Conservation (phyloP, 2,797 vertebrate species). For the Sebastes vulpes region DNA sequence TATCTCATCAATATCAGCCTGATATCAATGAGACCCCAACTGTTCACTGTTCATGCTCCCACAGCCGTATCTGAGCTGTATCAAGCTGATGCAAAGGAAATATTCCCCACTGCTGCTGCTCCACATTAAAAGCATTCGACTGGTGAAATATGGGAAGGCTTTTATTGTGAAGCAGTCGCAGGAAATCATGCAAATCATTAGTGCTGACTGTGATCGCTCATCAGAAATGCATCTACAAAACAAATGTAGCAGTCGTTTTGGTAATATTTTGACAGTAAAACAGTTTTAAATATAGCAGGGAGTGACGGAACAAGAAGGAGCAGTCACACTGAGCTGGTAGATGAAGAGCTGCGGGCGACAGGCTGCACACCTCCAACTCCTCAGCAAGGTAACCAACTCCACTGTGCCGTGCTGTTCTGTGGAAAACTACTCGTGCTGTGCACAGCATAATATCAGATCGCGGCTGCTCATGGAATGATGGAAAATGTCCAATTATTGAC, state of each 20-base stretch:
- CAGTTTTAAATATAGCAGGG: neutral
- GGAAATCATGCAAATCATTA: neutral
- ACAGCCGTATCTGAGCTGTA: neutral
- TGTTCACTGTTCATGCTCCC: neutral
- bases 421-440: neutral
- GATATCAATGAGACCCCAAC: no score
- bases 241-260: neutral
- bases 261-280: neutral
- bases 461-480: neutral
- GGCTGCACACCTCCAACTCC: neutral
- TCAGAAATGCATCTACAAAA: neutral
- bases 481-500: conserved; percentile 4
- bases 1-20: neutral
- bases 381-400: conserved; percentile 1
- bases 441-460: neutral
- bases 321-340: neutral
- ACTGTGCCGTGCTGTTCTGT: neutral
- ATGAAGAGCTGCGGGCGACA: conserved; percentile 4
- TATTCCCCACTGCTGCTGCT: neutral
- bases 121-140: neutral
- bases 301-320: neutral
- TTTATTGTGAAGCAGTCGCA: neutral
- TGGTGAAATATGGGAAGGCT: neutral
- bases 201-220: neutral
- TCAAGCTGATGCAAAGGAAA: neutral